Evolutionary conservation across 2,888 invertebrate genomes (phyloP).

Genomic region (Congeria kusceri): DNA sequence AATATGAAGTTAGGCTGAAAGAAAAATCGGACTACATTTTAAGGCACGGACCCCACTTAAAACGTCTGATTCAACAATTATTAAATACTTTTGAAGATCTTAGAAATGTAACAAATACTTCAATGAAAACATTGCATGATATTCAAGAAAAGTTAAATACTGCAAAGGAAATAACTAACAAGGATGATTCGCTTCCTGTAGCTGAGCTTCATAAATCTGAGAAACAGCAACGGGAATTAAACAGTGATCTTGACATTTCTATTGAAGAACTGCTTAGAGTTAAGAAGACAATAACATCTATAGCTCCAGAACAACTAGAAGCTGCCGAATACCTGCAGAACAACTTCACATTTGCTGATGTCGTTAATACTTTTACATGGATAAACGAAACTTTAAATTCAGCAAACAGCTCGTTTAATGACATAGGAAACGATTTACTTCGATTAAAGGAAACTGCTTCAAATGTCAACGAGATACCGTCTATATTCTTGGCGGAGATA

Average conservation of each 20-base stretch:
- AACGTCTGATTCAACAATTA: neutral
- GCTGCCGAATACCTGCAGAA: neutral
- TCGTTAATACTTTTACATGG: slow-evolving; percentile 5
- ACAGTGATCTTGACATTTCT: neutral
- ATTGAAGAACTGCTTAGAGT: too few species aligned
- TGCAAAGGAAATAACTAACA: neutral
- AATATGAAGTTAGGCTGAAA: neutral
- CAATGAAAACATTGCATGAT: too few species aligned
- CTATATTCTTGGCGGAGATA: too few species aligned
- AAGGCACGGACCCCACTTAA: neutral
- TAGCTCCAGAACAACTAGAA: too few species aligned
- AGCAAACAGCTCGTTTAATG: neutral
- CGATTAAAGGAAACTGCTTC: too few species aligned
- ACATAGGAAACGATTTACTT: too few species aligned
- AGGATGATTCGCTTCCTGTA: neutral
- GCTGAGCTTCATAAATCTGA: neutral
- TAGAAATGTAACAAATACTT: too few species aligned
- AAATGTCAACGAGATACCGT: too few species aligned
- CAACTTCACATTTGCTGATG: slow-evolving; percentile 15
- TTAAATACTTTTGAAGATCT: too few species aligned
- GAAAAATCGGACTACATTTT: slow-evolving; percentile 37
- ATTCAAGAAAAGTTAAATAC: neutral
- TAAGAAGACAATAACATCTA: too few species aligned
- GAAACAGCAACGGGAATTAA: neutral
- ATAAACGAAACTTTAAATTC: slow-evolving; percentile 15